Evolutionary conservation across 2,113 vertebrate genomes (phyloP).

Genomic region (Symphodus melops): DNA sequence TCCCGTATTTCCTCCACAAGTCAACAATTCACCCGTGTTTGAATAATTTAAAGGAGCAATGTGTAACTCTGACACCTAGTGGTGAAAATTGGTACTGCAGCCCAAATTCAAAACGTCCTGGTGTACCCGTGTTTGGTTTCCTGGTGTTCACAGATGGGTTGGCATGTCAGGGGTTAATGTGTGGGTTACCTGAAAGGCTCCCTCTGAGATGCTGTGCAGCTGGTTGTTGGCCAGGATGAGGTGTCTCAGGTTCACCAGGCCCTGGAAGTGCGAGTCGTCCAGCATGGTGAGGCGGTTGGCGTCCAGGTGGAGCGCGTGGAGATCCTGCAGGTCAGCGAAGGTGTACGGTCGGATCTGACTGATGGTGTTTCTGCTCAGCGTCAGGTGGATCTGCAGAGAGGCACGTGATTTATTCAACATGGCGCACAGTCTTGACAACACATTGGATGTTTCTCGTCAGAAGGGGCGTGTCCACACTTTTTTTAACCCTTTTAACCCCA

Average conservation of each 20-base stretch:
- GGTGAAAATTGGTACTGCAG: too few relatives aligned
- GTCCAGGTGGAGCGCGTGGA: slow-evolving; percentile 87
- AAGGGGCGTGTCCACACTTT: not conserved
- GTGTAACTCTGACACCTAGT: too few relatives aligned
- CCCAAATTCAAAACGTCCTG: too few relatives aligned
- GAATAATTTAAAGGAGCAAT: too few relatives aligned
- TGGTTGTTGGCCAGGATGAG: slow-evolving; percentile 89
- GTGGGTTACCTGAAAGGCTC: slow-evolving; percentile 80
- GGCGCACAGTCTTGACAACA: too few relatives aligned
- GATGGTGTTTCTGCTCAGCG: slow-evolving; percentile 87
- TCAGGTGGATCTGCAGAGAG: slow-evolving; percentile 82
- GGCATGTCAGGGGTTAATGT: too few relatives aligned
- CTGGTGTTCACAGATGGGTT: too few relatives aligned
- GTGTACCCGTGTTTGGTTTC: too few relatives aligned
- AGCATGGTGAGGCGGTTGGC: slow-evolving; percentile 85
- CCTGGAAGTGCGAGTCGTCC: slow-evolving; percentile 85
- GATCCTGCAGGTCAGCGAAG: slow-evolving; percentile 86
- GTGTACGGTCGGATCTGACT: slow-evolving; percentile 85
- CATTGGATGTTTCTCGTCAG: not conserved
- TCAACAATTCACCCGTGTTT: too few relatives aligned
- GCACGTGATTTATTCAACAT: too few relatives aligned
- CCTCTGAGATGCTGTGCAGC: slow-evolving; percentile 84
- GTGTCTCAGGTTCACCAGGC: slow-evolving; percentile 86
- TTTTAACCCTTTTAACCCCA: too few relatives aligned
- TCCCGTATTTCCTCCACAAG: too few relatives aligned